These are phyloP conservation scores for Ciconia stormi DNA, from an alignment of 2,113 vertebrate species.

Conservation along the genomic window DNA sequence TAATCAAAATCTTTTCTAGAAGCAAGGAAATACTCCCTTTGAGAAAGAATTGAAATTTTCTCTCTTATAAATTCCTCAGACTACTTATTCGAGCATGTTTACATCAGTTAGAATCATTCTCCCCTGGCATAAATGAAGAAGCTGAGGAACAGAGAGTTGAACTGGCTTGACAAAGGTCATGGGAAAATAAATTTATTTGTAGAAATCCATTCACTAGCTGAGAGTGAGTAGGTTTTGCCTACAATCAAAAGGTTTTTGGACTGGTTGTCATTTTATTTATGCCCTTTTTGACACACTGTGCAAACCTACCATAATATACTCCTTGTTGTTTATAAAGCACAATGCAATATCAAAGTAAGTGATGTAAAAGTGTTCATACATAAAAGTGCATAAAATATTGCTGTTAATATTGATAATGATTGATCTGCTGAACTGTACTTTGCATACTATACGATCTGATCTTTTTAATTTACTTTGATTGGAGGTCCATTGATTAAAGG, in stretches of 20 bases:
- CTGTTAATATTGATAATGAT: not conserved
- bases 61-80: not conserved
- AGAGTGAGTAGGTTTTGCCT: not conserved
- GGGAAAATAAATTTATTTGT: not conserved
- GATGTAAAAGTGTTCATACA: not conserved
- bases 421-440: not conserved
- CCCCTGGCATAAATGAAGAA: not conserved
- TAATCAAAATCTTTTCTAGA: not conserved
- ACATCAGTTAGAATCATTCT: not conserved
- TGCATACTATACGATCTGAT: not conserved
- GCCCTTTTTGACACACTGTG: not conserved
- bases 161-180: not conserved
- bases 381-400: not conserved
- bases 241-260: not conserved
- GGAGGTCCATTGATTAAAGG: not conserved
- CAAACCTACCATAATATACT: not conserved
- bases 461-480: slow-evolving; percentile 8
- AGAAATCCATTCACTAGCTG: not conserved
- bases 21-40: not conserved
- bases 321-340: not conserved
- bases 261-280: not conserved
- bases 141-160: not conserved
- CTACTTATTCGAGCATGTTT: not conserved
- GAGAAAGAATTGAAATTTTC: not conserved
- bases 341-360: not conserved